These are phyloP conservation scores for Setophaga coronata DNA, from an alignment of 2,113 vertebrate species.

Conservation along the genomic window DNA sequence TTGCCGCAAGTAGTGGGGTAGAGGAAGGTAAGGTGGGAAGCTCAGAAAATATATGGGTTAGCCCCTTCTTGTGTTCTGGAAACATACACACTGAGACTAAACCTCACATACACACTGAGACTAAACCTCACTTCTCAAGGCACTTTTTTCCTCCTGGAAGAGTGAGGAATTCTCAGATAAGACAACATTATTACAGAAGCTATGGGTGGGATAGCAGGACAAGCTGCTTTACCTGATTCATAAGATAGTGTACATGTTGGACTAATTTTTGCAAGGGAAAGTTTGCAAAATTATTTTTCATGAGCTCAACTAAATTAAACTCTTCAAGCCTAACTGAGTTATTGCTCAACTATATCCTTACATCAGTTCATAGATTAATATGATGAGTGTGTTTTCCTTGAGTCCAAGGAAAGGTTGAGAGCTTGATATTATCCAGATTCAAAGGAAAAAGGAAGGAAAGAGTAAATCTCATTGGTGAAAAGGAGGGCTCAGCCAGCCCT, in stretches of 20 bases:
- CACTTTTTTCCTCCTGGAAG: neutral
- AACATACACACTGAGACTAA: neutral
- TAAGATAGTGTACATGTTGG: neutral
- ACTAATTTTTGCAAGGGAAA: neutral
- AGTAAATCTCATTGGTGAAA: constrained; percentile 35
- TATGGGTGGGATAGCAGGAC: neutral
- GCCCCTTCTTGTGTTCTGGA: neutral
- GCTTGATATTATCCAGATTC: constrained; percentile 52
- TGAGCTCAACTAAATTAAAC: neutral
- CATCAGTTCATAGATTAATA: neutral
- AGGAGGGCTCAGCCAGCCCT: constrained; percentile 57
- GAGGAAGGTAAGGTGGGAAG: neutral
- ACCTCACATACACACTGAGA: neutral
- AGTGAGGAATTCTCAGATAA: neutral
- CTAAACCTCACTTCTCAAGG: neutral
- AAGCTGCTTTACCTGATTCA: neutral
- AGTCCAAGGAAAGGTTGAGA: constrained; percentile 11
- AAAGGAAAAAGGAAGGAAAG: constrained; percentile 20
- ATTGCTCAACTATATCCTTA: neutral
- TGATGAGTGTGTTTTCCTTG: constrained; percentile 8
- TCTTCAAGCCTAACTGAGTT: neutral
- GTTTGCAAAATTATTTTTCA: neutral
- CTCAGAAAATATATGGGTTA: neutral
- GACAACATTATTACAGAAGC: neutral
- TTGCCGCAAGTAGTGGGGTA: neutral